Conservation (phyloP, 2,113 vertebrate genomes). For the Pseudorectes ferrugineus region DNA sequence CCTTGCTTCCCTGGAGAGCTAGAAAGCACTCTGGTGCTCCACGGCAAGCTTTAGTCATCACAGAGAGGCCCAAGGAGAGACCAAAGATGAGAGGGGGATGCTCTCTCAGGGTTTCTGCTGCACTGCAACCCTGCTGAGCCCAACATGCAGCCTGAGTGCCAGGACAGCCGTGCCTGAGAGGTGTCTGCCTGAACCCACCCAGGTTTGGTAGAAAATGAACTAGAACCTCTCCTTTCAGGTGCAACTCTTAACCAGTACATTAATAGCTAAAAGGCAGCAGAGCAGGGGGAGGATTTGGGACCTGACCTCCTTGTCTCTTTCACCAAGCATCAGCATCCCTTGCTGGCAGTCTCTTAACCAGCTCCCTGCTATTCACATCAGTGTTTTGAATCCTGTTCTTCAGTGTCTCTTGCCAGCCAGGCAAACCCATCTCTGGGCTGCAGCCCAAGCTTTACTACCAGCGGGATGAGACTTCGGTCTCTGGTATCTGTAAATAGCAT, state of each 20-base stretch:
- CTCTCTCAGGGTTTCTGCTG: not conserved
- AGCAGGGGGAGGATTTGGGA: not conserved
- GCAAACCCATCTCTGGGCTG: not conserved
- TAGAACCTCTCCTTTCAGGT: not conserved
- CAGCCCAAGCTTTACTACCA: not conserved
- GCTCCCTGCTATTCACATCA: not conserved
- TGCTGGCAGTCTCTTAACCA: not conserved
- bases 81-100: not conserved
- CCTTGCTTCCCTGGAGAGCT: not conserved
- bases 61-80: not conserved
- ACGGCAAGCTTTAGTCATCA: not conserved
- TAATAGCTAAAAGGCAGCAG: not conserved
- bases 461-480: not conserved
- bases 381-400: not conserved
- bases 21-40: not conserved
- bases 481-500: not conserved
- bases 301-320: not conserved
- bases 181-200: not conserved
- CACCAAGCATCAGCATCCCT: not conserved
- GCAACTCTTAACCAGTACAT: not conserved
- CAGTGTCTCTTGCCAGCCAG: not conserved
- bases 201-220: not conserved
- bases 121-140: not conserved
- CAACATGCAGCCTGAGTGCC: not conserved
- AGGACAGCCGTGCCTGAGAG: not conserved